phyloP scores from a whole-genome alignment of 2,113 vertebrate genomes.

The Leiothrix lutea region DNA sequence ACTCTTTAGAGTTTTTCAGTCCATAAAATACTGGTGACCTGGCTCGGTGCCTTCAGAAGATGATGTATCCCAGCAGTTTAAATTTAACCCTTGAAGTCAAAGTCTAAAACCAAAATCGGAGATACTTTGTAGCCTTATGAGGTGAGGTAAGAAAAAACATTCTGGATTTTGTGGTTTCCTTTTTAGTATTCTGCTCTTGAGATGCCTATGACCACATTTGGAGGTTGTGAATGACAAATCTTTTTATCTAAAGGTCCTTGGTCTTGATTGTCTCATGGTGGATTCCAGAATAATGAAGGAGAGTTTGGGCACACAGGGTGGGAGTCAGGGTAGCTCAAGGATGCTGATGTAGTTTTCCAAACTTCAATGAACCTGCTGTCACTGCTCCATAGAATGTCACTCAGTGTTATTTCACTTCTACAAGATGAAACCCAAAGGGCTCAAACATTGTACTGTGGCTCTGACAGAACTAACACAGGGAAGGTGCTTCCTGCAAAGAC shows the following conservation, averaged over 20 bases:
- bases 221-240: not conserved
- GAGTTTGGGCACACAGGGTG: not conserved
- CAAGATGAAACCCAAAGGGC: not conserved
- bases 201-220: not conserved
- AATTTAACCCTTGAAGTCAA: not conserved
- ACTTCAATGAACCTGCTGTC: not conserved
- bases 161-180: not conserved
- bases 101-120: not conserved
- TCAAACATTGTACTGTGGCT: not conserved
- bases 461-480: not conserved
- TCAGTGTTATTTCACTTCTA: not conserved
- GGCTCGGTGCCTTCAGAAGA: not conserved
- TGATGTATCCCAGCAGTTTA: not conserved
- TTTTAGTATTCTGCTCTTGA: not conserved
- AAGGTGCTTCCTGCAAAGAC: not conserved
- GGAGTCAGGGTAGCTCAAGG: not conserved
- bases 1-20: not conserved
- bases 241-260: not conserved
- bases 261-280: not conserved
- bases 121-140: not conserved
- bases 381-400: not conserved
- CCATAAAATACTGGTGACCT: not conserved
- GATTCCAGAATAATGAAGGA: not conserved
- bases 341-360: not conserved
- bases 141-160: not conserved